phyloP scores from a whole-genome alignment of 2,888 invertebrate species.

The Chelonus formosanus region DNA sequence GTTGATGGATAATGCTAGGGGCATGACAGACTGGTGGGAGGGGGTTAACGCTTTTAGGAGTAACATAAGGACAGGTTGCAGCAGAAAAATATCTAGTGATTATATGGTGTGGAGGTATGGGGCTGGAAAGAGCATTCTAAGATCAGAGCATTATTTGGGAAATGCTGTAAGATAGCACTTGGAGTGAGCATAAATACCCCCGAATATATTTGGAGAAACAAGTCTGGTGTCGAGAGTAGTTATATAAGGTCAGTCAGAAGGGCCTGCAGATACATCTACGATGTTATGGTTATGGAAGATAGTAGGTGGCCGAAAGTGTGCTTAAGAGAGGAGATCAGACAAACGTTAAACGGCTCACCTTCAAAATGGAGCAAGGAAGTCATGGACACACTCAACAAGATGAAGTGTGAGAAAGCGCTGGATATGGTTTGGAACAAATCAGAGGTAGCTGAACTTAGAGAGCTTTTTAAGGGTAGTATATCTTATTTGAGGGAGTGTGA shows the following conservation, averaged over 20 bases:
- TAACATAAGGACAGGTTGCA: no score
- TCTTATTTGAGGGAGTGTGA: neutral
- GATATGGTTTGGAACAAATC: neutral
- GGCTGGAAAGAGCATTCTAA: conserved; percentile 12
- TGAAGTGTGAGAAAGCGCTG: conserved; percentile 7
- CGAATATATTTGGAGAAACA: conserved; percentile 24
- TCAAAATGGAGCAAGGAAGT: no score
- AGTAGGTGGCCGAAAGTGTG: conserved; percentile 27
- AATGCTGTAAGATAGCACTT: conserved; percentile 12
- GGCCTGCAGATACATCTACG: conserved; percentile 18
- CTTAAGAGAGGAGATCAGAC: conserved; percentile 15
- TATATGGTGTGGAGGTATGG: conserved; percentile 33
- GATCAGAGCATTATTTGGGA: conserved; percentile 13
- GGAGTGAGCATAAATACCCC: conserved; percentile 24
- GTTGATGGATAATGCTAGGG: no score
- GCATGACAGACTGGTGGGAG: no score
- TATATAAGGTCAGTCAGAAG: conserved; percentile 17
- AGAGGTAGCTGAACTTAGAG: neutral
- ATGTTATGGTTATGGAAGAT: conserved; percentile 6
- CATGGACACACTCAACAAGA: conserved; percentile 12
- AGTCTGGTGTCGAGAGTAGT: conserved; percentile 15
- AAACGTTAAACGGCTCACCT: conserved; percentile 13
- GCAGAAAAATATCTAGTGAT: no score
- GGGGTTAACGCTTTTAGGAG: no score
- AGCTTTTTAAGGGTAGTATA: no score